These are phyloP conservation scores for Leiothrix lutea DNA, from an alignment of 2,113 vertebrate genomes.

Conservation along the genomic window DNA sequence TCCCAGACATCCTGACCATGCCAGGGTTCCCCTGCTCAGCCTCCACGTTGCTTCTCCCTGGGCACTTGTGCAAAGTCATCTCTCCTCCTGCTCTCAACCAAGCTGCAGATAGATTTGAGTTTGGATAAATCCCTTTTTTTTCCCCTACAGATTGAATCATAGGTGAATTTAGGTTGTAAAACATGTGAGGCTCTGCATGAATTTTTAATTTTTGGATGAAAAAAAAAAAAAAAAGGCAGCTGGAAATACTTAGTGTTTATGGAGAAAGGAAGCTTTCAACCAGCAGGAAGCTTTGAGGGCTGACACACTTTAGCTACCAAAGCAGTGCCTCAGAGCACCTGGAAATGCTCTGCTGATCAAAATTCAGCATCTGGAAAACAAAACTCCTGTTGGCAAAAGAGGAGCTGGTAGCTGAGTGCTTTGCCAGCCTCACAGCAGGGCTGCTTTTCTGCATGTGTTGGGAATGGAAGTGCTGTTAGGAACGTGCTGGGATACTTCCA, in stretches of 20 bases:
- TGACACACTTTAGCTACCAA: background rate
- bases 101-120: background rate
- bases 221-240: background rate
- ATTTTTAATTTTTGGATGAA: background rate
- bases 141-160: background rate
- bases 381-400: background rate
- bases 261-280: background rate
- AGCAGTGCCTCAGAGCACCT: background rate
- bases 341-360: background rate
- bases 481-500: background rate
- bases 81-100: background rate
- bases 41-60: background rate
- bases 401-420: background rate
- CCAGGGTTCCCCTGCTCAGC: background rate
- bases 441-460: background rate
- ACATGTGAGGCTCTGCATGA: background rate
- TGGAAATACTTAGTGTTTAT: background rate
- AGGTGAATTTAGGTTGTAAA: background rate
- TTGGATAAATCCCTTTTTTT: background rate
- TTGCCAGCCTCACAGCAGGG: background rate
- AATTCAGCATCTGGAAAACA: background rate
- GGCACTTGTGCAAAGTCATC: background rate
- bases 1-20: background rate
- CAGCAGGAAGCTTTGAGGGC: background rate
- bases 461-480: background rate